Evolutionary conservation across 1,140 invertebrate species (phyloP), one percentile per base, ranked within the genome.

Genomic region (Lepidotrigona ventralis): DNA sequence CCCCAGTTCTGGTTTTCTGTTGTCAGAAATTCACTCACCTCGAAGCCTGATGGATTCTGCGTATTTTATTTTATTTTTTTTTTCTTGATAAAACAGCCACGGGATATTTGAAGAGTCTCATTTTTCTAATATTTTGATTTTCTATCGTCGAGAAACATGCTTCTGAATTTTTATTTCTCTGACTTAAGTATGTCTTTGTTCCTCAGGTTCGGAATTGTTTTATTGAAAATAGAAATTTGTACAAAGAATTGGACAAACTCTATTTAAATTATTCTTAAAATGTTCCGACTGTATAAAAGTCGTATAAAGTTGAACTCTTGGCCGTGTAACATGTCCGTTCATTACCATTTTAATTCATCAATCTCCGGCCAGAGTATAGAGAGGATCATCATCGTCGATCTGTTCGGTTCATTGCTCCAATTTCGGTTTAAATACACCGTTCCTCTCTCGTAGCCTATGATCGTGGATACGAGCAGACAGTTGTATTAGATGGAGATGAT

Each of bases 401-500:
- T 19, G 46, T 46, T 71, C 53, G 23, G 19, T 72, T 71, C 54
- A 51, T 63, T 72, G 66, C 15, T 46, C 33, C 60, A 33, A 60
- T 60, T 74, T 73, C 26, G 23, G 46, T 79, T 71, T 46, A 56
- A 79, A 70, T 56, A 56, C 64, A n/a, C n/a, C 8, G 33, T 33
- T 53, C 78, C 14, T 23, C 9, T 14, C 33, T n/a, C 11, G n/a
- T 6, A 21, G 6, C 39, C 53, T 12, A 23, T 11, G 39, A 69
- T 26, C 39, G 21, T 15, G 33, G 11, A 54, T 66, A 68, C 14
- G 58, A 64, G 66, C 68, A 81, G 79, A 81, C 71, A 74, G 63
- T 33, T 12, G 79, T 81, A 81, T 75, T 72, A 81, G 79, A 81
- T 81, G 79, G 79, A 75, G 72, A 68, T 81, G 71, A 81, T 81